phyloP scores from a whole-genome alignment of 37 sponge, comb jelly and placozoan genomes.

The Ephydatia muelleri region DNA sequence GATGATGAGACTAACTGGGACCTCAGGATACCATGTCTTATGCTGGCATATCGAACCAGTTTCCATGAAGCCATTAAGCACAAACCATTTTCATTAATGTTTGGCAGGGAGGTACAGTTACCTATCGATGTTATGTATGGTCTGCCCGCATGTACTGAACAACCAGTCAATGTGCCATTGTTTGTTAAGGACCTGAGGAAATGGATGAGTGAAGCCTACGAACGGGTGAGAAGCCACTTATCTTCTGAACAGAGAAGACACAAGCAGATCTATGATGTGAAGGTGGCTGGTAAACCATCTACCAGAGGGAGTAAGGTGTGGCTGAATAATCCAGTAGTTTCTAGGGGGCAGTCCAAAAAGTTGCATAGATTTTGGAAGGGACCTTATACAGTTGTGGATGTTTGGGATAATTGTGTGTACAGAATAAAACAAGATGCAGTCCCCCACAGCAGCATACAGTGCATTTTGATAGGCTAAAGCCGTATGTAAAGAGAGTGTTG shows the following conservation, averaged over 20 bases:
- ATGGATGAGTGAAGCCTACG: background rate
- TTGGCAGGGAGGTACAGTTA: constrained; percentile 3
- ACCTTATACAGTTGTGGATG: no score
- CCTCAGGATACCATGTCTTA: background rate
- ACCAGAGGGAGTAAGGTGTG: background rate
- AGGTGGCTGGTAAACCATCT: background rate
- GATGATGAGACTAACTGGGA: constrained; percentile 4
- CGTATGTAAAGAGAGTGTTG: no score
- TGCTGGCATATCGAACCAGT: background rate
- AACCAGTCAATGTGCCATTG: background rate
- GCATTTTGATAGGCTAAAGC: no score
- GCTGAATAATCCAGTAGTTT: background rate
- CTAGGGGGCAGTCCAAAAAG: no score
- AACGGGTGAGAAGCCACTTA: background rate
- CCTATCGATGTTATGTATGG: constrained; percentile 11
- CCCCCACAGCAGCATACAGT: no score
- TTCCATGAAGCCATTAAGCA: background rate
- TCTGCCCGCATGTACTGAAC: background rate
- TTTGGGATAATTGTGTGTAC: no score
- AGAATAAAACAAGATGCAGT: no score
- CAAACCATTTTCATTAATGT: constrained; percentile 12
- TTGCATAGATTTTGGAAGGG: no score
- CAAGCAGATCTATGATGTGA: constrained; percentile 4
- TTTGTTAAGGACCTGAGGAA: background rate
- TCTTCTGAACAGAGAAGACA: background rate